phyloP scores from a whole-genome alignment of 2,797 vertebrate species.

The Basileuterus tristriatus region DNA sequence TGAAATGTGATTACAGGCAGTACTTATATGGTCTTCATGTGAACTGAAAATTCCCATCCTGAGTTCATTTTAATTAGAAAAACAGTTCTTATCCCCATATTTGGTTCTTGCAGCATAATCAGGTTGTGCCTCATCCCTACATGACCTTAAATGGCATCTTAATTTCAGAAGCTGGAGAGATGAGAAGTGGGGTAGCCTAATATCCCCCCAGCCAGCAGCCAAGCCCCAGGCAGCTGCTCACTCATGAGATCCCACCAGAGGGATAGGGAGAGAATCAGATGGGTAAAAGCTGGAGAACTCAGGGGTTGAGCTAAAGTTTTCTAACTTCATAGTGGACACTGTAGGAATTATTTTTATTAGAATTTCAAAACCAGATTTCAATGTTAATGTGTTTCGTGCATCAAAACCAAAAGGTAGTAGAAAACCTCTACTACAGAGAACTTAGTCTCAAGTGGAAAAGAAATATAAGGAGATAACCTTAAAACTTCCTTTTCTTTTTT shows the following conservation, averaged over 20 bases:
- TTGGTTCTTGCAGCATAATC: neutral
- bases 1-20: neutral
- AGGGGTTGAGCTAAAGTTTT: neutral
- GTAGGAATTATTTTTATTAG: neutral
- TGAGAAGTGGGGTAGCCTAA: too few species aligned
- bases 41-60: neutral
- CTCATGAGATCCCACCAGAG: rapidly evolving
- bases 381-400: neutral
- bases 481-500: neutral
- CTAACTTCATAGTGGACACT: neutral
- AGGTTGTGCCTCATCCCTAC: neutral
- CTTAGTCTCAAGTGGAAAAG: neutral
- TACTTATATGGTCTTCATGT: neutral
- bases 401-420: neutral
- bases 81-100: neutral
- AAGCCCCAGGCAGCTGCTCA: neutral
- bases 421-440: neutral
- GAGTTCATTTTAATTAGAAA: neutral
- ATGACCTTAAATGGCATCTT: neutral
- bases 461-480: neutral
- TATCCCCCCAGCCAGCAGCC: neutral
- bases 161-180: neutral
- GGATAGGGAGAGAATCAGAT: neutral
- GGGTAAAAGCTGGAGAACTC: neutral
- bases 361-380: neutral